Percentiles rank a stretch among this genome's conserved stretches.
These are phyloP conservation scores for Zosterops hypoxanthus DNA, from an alignment of 2,113 vertebrate species.

Conservation along the genomic window DNA sequence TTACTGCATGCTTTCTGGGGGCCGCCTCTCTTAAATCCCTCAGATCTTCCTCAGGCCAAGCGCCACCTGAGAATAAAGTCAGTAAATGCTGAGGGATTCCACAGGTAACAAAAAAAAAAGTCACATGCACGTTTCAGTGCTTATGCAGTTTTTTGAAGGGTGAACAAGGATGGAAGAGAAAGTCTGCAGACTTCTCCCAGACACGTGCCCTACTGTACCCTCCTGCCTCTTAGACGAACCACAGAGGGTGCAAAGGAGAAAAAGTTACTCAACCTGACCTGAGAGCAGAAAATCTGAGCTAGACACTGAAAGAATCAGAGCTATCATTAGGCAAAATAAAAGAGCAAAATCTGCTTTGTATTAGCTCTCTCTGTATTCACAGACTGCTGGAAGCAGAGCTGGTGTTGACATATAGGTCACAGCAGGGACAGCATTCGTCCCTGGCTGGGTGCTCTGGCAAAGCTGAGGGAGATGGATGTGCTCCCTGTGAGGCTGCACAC, in stretches of 20 bases:
- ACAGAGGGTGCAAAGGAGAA: not conserved
- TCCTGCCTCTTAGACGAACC: not conserved
- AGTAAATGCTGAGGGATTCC: not conserved
- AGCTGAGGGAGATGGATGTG: not conserved
- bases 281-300: not conserved
- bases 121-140: not conserved
- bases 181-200: not conserved
- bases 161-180: not conserved
- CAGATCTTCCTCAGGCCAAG: conserved; percentile 14
- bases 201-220: not conserved
- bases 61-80: conserved; percentile 29
- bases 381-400: not conserved
- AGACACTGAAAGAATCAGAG: not conserved
- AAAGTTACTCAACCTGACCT: not conserved
- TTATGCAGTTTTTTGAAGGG: not conserved
- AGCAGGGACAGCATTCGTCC: fast-evolving
- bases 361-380: not conserved
- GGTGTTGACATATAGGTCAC: not conserved
- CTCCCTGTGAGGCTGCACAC: not conserved
- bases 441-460: not conserved
- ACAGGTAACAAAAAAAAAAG: not conserved
- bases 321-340: not conserved
- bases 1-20: conserved; percentile 36
- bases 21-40: conserved; percentile 1
- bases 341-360: not conserved